Evolutionary conservation across 1,140 invertebrate genomes (phyloP).

Genomic region (Phocides pigmalion): DNA sequence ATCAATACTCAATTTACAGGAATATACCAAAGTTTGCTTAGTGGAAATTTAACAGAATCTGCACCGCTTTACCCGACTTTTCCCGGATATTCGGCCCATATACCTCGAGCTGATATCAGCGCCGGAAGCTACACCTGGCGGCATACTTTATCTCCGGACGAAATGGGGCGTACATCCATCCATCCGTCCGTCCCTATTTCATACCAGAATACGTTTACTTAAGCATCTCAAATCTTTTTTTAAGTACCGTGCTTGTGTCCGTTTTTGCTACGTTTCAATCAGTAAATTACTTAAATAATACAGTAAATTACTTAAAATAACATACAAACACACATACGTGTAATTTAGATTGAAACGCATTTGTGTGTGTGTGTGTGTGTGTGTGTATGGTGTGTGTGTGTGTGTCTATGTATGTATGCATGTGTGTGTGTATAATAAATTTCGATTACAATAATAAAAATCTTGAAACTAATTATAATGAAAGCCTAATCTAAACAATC

Average conservation of each 20-base stretch:
- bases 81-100: conserved; percentile 14
- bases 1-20: neutral
- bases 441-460: too few species aligned
- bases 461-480: too few species aligned
- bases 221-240: neutral
- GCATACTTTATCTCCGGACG: conserved; percentile 12
- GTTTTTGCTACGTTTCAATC: too few species aligned
- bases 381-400: too few species aligned
- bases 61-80: neutral
- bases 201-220: neutral
- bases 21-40: neutral
- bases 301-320: too few species aligned
- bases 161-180: conserved; percentile 14
- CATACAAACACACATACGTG: too few species aligned
- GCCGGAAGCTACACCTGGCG: conserved; percentile 12
- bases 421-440: too few species aligned
- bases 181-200: neutral
- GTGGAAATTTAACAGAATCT: conserved; percentile 10
- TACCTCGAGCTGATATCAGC: conserved; percentile 7
- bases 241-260: neutral
- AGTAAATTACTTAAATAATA: too few species aligned
- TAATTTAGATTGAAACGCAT: too few species aligned
- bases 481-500: too few species aligned
- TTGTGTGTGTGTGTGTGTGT: too few species aligned
- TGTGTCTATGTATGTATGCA: too few species aligned